Conservation (phyloP, 2,888 invertebrate species). For the Kryphioiulus occultus region DNA sequence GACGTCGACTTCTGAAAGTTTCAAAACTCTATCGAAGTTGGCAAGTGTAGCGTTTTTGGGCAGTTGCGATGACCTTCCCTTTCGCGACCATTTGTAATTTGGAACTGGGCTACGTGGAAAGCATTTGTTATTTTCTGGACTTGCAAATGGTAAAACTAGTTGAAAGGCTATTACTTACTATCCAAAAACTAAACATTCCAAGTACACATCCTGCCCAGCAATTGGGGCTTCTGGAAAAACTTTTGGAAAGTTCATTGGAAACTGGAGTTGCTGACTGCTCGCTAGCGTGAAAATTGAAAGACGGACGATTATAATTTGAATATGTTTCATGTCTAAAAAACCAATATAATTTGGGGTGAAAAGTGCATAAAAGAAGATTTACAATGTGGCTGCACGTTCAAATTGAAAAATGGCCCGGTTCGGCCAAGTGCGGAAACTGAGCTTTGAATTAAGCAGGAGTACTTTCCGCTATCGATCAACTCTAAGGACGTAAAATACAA, state of each 20-base stretch:
- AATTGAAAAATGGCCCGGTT: conserved; percentile 86
- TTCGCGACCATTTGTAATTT: conserved; percentile 87
- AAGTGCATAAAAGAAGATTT: conserved; percentile 59
- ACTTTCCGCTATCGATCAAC: conserved; percentile 85
- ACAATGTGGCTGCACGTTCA: conserved; percentile 83
- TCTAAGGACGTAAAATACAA: conserved; percentile 94
- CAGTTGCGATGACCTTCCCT: conserved; percentile 71
- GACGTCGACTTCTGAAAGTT: conserved; percentile 83
- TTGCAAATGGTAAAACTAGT: background rate
- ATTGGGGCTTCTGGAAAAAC: conserved; percentile 92
- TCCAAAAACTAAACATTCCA: conserved; percentile 96
- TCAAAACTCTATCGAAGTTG: conserved; percentile 85
- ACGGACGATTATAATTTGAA: background rate
- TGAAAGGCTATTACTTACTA: conserved; percentile 72
- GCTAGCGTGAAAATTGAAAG: conserved; percentile 65
- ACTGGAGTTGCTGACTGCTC: conserved; percentile 88
- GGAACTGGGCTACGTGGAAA: conserved; percentile 75
- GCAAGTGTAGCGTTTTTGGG: conserved; percentile 76
- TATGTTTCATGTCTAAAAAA: background rate
- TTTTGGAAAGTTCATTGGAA: conserved; percentile 95
- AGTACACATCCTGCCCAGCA: conserved; percentile 85
- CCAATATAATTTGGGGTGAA: background rate
- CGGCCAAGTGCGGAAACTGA: conserved; percentile 84
- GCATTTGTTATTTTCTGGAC: background rate
- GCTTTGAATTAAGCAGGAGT: conserved; percentile 91